Evolutionary conservation across 2,797 vertebrate species (phyloP).

Genomic region (Circus cinereus): DNA sequence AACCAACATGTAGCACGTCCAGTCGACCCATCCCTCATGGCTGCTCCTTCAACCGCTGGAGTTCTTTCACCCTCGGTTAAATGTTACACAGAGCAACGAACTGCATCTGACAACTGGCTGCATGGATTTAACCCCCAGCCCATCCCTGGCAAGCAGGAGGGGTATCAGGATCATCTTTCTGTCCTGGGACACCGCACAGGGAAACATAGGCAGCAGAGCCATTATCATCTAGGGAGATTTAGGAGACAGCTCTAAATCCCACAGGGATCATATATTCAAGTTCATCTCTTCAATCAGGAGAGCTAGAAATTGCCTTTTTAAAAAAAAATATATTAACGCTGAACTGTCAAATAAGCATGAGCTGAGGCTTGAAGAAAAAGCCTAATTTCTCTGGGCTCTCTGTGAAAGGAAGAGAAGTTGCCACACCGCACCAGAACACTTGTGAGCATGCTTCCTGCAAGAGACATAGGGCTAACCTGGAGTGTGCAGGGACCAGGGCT

Average conservation of each 20-base stretch:
- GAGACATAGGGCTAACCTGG: background rate
- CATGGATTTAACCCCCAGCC: background rate
- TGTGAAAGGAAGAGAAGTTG: background rate
- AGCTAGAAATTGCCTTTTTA: background rate
- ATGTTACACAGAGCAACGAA: background rate
- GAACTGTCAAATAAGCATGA: background rate
- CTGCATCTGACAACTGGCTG: background rate
- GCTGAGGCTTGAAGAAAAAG: background rate
- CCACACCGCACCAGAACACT: background rate
- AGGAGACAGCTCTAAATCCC: conserved; percentile 21
- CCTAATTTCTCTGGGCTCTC: background rate
- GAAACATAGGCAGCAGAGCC: background rate
- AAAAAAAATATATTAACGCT: background rate
- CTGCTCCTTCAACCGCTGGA: background rate
- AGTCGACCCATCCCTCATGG: background rate
- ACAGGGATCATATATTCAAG: background rate
- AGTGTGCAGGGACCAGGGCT: background rate
- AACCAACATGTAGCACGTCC: rapidly evolving
- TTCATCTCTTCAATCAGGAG: conserved; percentile 14
- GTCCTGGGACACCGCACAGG: background rate
- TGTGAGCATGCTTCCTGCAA: background rate
- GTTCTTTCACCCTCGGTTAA: background rate
- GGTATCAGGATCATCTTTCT: background rate
- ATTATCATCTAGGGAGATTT: conserved; percentile 17
- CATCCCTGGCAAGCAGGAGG: background rate